Conservation (phyloP, 2,113 vertebrate genomes). For the Uria aalge region DNA sequence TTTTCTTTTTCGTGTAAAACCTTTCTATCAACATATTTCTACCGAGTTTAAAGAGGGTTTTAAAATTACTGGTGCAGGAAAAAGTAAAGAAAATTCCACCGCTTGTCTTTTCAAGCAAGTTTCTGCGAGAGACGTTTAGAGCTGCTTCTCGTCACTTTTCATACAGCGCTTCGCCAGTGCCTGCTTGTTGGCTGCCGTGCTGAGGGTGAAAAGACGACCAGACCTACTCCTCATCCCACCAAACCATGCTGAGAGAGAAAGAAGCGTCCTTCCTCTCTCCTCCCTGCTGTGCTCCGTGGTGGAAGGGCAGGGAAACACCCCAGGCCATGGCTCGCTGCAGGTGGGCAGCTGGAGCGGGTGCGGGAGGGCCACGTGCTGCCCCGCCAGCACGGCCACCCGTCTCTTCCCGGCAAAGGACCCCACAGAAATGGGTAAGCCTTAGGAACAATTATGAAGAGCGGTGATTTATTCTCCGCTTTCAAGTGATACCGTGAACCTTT, state of each 20-base stretch:
- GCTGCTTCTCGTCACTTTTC: not conserved
- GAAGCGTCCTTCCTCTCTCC: not conserved
- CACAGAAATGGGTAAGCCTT: not conserved
- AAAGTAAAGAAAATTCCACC: not conserved
- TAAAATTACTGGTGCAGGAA: not conserved
- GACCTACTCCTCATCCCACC: not conserved
- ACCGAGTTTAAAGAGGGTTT: not conserved
- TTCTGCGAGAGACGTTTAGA: not conserved
- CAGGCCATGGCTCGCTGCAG: rapidly evolving
- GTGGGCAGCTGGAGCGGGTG: not conserved
- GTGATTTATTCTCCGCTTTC: constrained; percentile 44
- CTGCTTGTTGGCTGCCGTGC: not conserved
- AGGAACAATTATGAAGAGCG: not conserved
- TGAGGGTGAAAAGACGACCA: not conserved
- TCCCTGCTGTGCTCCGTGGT: not conserved
- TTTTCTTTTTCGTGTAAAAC: not conserved
- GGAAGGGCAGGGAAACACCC: not conserved
- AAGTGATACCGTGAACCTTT: constrained; percentile 51
- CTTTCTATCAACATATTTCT: not conserved
- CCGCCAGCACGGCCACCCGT: not conserved
- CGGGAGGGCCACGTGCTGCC: not conserved
- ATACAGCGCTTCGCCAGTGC: not conserved
- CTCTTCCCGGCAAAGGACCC: not conserved
- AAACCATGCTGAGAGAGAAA: not conserved
- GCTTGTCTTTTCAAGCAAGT: not conserved